Conservation (phyloP, 2,888 invertebrate genomes). For the Cylindroiulus punctatus region DNA sequence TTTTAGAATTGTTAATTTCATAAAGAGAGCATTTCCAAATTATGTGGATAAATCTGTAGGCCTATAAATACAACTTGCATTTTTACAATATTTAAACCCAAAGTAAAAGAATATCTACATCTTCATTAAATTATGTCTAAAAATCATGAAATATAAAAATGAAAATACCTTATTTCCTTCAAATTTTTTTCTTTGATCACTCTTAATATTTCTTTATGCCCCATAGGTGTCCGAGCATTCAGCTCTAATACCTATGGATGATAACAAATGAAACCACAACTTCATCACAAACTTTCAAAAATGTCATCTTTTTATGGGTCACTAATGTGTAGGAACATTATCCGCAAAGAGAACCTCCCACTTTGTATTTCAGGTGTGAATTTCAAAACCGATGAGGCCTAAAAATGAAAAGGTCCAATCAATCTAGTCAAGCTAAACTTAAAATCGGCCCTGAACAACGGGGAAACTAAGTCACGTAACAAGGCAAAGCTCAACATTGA, state of each 20-base stretch:
- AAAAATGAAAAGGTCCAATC: no score
- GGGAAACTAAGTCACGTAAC: no score
- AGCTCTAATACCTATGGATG: slow-evolving; percentile 60
- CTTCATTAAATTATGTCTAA: not conserved
- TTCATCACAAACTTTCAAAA: no score
- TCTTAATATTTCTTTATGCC: slow-evolving; percentile 60
- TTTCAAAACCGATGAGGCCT: no score
- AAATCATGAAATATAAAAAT: not conserved
- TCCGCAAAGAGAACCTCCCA: not conserved
- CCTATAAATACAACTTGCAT: no score
- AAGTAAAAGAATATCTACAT: not conserved
- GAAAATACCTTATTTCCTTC: slow-evolving; percentile 60
- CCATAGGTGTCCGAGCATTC: slow-evolving; percentile 60
- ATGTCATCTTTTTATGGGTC: not conserved
- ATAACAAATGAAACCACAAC: not conserved
- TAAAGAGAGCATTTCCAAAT: no score
- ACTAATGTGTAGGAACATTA: not conserved
- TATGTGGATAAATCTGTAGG: no score
- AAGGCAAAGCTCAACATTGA: no score
- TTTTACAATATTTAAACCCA: no score
- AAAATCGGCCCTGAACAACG: no score
- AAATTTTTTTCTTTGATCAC: slow-evolving; percentile 60
- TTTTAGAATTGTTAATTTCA: no score
- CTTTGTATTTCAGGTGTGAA: not conserved
- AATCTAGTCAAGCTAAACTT: no score